Base-by-base conservation (phyloP, 2,113 vertebrate genomes). In the Chloropsis hardwickii region DNA sequence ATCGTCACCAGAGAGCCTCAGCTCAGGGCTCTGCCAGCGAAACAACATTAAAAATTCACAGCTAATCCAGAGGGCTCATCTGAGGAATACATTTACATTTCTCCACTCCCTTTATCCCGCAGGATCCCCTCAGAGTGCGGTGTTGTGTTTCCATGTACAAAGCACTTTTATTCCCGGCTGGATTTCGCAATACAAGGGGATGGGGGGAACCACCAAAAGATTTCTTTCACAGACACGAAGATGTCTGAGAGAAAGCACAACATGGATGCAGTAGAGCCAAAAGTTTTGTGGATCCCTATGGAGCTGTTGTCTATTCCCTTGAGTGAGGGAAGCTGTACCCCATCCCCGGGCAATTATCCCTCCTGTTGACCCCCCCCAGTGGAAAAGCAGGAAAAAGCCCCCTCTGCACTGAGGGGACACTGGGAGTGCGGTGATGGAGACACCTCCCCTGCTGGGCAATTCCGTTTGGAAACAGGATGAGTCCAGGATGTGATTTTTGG, bases 31-130 rank as follows among this genome's bases (percentile, higher is more conserved):
- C 50, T 50, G 70, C 53, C 2, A 12, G 61, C 4, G 24, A 89
- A 83, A 86, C 1, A 10, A 79, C 29, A 37, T 7, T 77, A 60
- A 51, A 91, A 76, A 88, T 64, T 65, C 94, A 12, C 87, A 53
- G 61, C n/a, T 93, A 86, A 93, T 90, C 79, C 81, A 65, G 70
- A 82, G 66, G 66, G 79, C 74, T 97, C 85, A 72, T 88, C 88
- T 62, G 35, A 70, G 88, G 88, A 65, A 70, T 10, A n/a, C 40
- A 86, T 90, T 93, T 88, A 61, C 90, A 83, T 93, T 93, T 76
- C 79, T 69, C 42, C 39, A 5, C 45, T 60, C 35, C 81, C 62
- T 82, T 74, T 82, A 28, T 80, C 62, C 76, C 1, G 0, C n/a
- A 66, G 80, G 45, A 92, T 92, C 76, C 81, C 56, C 56, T 79